Percentiles rank a stretch among this genome's conserved stretches.
These are phyloP conservation scores for Eupithecia insigniata DNA, from an alignment of 2,888 invertebrate species.

Conservation along the genomic window DNA sequence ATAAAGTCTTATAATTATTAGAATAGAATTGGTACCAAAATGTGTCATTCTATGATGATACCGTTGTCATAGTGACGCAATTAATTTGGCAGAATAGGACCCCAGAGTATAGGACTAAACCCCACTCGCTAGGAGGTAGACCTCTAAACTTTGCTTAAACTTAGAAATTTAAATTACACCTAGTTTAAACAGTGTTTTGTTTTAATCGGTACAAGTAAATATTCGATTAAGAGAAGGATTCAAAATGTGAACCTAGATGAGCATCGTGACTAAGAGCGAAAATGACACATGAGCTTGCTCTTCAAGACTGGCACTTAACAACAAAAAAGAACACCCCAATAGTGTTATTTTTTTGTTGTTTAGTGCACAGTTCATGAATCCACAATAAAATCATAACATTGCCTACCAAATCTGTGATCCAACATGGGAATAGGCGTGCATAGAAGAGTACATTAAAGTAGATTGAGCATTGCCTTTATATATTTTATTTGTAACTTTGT, in stretches of 20 bases:
- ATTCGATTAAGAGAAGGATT: background rate
- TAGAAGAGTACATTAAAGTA: background rate
- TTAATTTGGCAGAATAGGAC: background rate
- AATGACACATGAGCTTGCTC: background rate
- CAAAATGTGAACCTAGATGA: background rate
- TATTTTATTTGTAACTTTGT: background rate
- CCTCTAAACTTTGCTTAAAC: background rate
- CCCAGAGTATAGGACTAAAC: background rate
- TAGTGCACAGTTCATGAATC: background rate
- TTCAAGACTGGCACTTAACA: background rate
- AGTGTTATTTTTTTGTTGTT: background rate
- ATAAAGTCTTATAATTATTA: too few species aligned
- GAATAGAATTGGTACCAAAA: too few species aligned
- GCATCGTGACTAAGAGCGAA: background rate
- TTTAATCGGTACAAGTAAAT: background rate
- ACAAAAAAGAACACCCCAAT: too few species aligned
- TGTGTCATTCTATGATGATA: background rate
- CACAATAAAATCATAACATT: background rate
- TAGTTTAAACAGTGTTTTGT: background rate
- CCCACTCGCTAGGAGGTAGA: background rate
- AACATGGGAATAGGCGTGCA: background rate
- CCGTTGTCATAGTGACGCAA: background rate
- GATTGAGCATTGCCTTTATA: background rate
- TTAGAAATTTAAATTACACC: background rate
- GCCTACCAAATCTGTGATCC: background rate